Percentiles rank a stretch among this genome's conserved stretches.
Evolutionary conservation across 2,888 invertebrate genomes (phyloP).

Genomic region (Cataglyphis rosenhaueri): DNA sequence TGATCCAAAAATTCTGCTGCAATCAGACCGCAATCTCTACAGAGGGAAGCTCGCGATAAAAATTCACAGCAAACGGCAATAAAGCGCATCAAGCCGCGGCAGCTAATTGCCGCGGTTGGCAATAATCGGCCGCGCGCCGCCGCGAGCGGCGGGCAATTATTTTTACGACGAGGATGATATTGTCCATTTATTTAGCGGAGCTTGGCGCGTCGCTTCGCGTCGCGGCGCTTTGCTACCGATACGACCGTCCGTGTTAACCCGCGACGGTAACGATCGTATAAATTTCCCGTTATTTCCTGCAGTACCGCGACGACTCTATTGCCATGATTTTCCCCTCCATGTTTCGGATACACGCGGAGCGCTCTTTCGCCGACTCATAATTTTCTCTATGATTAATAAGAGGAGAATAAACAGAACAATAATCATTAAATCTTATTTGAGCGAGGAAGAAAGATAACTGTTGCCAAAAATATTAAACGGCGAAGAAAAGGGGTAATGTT

Average conservation of each 20-base stretch:
- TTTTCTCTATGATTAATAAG: conserved; percentile 32
- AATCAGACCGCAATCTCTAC: conserved; percentile 46
- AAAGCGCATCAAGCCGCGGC: conserved; percentile 73
- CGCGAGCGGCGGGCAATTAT: conserved; percentile 70
- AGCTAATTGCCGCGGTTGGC: conserved; percentile 73
- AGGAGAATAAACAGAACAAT: conserved; percentile 11
- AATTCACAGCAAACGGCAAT: conserved; percentile 71
- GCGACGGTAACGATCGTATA: conserved; percentile 67
- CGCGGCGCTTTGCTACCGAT: conserved; percentile 67
- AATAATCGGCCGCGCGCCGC: conserved; percentile 69
- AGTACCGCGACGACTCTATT: conserved; percentile 67
- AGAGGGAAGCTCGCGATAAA: conserved; percentile 58
- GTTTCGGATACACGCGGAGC: conserved; percentile 43
- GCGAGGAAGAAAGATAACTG: neutral
- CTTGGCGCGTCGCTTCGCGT: conserved; percentile 56
- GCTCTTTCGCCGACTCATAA: conserved; percentile 59
- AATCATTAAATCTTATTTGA: conserved; percentile 27
- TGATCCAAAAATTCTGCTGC: conserved; percentile 38
- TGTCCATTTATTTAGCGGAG: conserved; percentile 74
- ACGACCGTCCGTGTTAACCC: conserved; percentile 64
- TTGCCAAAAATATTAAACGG: neutral
- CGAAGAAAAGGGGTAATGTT: neutral
- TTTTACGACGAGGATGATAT: conserved; percentile 75
- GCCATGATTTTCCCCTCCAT: conserved; percentile 19
- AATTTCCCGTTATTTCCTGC: conserved; percentile 65